Evolutionary conservation across 2,113 vertebrate species (phyloP).

Genomic region (Alosa alosa): DNA sequence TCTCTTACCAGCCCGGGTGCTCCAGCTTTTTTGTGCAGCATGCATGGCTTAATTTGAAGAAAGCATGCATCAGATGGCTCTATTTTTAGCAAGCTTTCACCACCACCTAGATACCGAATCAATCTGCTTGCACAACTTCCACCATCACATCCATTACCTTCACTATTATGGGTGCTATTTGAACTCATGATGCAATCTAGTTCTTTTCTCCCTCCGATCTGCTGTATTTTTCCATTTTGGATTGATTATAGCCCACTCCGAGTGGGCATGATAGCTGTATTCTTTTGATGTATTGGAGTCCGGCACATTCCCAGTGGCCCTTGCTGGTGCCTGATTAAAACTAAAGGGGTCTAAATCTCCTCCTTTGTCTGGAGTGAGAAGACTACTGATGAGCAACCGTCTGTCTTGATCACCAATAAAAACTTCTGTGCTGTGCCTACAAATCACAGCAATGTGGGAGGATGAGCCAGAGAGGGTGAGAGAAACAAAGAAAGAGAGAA

Average conservation of each 20-base stretch:
- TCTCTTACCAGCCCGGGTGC: background rate
- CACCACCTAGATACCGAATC: background rate
- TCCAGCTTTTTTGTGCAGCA: conserved; percentile 12
- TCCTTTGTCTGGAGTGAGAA: conserved; percentile 25
- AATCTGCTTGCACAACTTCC: background rate
- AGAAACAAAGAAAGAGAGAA: background rate
- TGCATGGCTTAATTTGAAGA: conserved; percentile 12
- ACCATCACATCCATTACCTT: background rate
- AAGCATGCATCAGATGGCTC: background rate
- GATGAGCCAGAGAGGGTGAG: conserved; percentile 26
- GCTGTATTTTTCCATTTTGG: conserved; percentile 7
- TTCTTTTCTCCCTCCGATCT: background rate
- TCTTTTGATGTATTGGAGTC: conserved; percentile 1
- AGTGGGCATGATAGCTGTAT: background rate
- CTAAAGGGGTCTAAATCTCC: conserved; percentile 13
- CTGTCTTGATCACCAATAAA: conserved; percentile 34
- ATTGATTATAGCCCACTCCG: conserved; percentile 1
- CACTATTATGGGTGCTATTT: background rate
- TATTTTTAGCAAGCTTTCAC: conserved; percentile 9
- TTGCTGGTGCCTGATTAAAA: conserved; percentile 17
- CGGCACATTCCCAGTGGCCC: conserved; percentile 1
- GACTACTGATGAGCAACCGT: conserved; percentile 33
- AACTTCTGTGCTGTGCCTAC: conserved; percentile 8
- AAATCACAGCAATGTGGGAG: conserved; percentile 17
- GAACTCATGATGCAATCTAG: conserved; percentile 6